Conservation (phyloP, 2,797 vertebrate species). For the Sparidentex hasta region DNA sequence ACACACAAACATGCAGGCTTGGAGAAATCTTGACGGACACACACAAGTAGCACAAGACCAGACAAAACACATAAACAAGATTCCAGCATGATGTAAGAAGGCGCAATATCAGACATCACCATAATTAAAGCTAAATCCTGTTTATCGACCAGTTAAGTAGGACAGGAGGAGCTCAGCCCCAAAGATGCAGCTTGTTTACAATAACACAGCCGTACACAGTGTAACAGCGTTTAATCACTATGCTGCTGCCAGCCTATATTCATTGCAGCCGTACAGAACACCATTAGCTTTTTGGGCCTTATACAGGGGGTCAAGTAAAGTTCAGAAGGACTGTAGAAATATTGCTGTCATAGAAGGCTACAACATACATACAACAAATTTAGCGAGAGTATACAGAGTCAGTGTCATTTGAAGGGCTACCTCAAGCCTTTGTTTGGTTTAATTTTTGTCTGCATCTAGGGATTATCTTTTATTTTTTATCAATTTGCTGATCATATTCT, state of each 20-base stretch:
- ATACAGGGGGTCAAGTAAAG: background rate
- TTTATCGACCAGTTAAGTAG: slow-evolving; percentile 73
- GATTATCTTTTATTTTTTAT: background rate
- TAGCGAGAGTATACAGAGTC: background rate
- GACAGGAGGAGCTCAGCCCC: slow-evolving; percentile 69
- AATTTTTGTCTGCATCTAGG: background rate
- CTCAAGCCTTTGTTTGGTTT: background rate
- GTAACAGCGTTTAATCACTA: slow-evolving; percentile 25
- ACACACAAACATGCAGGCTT: slow-evolving; percentile 14
- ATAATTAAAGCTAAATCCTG: slow-evolving; percentile 69
- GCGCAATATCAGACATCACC: slow-evolving; percentile 72
- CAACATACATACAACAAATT: too few species aligned
- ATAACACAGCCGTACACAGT: slow-evolving; percentile 46
- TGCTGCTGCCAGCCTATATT: slow-evolving; percentile 29
- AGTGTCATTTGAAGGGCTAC: background rate
- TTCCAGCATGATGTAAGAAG: slow-evolving; percentile 76
- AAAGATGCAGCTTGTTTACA: slow-evolving; percentile 70
- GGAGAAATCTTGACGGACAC: slow-evolving; percentile 26
- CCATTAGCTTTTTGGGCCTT: background rate
- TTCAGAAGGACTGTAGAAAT: slow-evolving; percentile 4
- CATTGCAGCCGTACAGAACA: slow-evolving; percentile 14
- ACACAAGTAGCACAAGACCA: slow-evolving; percentile 44
- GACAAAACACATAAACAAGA: slow-evolving; percentile 72
- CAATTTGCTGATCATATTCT: background rate
- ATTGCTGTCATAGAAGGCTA: background rate